phyloP scores from a whole-genome alignment of 2,888 invertebrate species.

The Megastigmus dorsalis region DNA sequence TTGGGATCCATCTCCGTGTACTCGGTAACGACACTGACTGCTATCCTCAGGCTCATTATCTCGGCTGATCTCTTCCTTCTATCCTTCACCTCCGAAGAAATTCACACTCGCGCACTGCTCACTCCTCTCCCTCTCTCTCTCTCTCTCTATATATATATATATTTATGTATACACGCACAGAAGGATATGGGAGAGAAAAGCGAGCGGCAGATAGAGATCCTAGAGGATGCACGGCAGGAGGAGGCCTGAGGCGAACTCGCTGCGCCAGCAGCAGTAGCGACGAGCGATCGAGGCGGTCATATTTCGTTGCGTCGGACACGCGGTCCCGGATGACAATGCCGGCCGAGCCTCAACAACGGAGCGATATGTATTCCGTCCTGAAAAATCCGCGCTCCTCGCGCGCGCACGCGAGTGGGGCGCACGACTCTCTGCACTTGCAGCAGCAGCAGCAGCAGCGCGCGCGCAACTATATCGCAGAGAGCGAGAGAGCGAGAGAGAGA shows the following conservation, averaged over 20 bases:
- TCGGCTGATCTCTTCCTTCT: no score
- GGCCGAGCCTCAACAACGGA: background rate
- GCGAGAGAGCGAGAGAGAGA: no score
- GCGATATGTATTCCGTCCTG: conserved; percentile 18
- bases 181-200: no score
- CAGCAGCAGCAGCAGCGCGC: background rate
- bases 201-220: no score
- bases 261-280: no score
- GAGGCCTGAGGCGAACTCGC: no score
- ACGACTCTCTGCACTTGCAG: background rate
- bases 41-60: conserved; percentile 63
- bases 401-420: background rate
- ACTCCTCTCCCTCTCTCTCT: background rate
- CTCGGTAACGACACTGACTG: conserved; percentile 66
- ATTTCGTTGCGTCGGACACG: no score
- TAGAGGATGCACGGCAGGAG: no score
- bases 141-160: no score
- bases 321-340: conserved; percentile 20
- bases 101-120: conserved; percentile 22
- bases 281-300: background rate
- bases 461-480: no score
- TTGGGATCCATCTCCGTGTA: conserved; percentile 69
- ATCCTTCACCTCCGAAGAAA: no score
- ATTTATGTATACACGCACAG: no score
- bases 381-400: background rate